Conservation (phyloP, 2,113 vertebrate species). For the Notarius quadriscutis region DNA sequence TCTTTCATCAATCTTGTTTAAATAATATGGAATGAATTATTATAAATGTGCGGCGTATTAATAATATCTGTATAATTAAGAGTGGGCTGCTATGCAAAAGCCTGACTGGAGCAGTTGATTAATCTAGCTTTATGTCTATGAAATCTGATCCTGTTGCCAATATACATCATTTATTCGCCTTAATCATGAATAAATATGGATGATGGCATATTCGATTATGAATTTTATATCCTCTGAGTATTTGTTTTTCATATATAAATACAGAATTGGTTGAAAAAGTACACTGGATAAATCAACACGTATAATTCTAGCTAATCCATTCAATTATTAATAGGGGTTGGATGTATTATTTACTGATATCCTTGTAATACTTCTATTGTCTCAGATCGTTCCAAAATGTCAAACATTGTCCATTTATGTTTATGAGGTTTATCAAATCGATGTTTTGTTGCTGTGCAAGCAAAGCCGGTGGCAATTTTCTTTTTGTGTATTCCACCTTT, state of each 20-base stretch:
- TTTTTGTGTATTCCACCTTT: background rate
- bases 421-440: background rate
- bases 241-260: background rate
- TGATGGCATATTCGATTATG: background rate
- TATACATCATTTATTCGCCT: background rate
- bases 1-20: background rate
- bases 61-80: background rate
- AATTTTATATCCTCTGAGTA: background rate
- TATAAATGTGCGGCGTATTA: background rate
- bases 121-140: background rate
- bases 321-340: background rate
- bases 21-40: background rate
- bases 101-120: background rate
- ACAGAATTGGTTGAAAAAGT: background rate
- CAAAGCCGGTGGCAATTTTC: background rate
- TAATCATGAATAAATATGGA: conserved; percentile 1
- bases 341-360: background rate
- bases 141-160: conserved; percentile 2
- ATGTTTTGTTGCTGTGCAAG: background rate
- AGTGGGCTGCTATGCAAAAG: background rate
- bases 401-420: background rate
- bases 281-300: background rate
- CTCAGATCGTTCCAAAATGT: background rate
- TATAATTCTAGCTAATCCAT: background rate
- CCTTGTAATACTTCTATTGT: background rate